Evolutionary conservation across 1,140 invertebrate genomes (phyloP), one percentile per base, ranked within the genome.

Genomic region (Phymorhynchus buccinoides): DNA sequence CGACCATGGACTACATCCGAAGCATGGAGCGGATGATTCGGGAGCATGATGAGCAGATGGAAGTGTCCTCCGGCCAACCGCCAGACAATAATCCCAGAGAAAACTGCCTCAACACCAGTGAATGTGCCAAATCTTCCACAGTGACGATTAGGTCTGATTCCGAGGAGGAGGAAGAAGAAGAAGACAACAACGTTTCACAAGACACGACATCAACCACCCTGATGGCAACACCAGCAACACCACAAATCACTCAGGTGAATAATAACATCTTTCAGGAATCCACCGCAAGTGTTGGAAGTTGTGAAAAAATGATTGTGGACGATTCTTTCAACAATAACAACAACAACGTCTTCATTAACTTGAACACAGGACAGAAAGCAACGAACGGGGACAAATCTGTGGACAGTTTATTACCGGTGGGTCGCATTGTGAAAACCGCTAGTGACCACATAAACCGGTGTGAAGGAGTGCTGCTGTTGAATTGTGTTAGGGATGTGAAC

Each of bases 1-100:
- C 97, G 94, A 97, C 97, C 1, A 97, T 98, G 0, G 97, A 98
- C 90, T 98, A 99, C 91, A 99, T 99, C 87, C 94, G 96, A 89
- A 96, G 96, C 78, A 93, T 99, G 73, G 96, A 98, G 91, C 95
- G 95, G 88, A 91, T 98, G 12, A 92, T 98, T 94, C 95, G 44
- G 37, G 96, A 87, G 83, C 68, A 84, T 30, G 85, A 86, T 30
- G 62, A 66, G 44, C 77, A 42, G n/a, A 71, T 82, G 35, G 62
- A n/a, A 18, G 44, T 48, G 0, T 52, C 48, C 48, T 1, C 48
- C 12, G 12, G 12, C 22, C 48, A 14, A 18, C 48, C 48, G 22
- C 12, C 12, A 0, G 48, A 52, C 48, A 52, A 2, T 52, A 18
- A 0, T 52, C 22, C 48, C 22, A 18, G 48, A 52, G 48, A 18